Evolutionary conservation across 2,797 vertebrate species (phyloP).

Genomic region (Pelodytes ibericus): DNA sequence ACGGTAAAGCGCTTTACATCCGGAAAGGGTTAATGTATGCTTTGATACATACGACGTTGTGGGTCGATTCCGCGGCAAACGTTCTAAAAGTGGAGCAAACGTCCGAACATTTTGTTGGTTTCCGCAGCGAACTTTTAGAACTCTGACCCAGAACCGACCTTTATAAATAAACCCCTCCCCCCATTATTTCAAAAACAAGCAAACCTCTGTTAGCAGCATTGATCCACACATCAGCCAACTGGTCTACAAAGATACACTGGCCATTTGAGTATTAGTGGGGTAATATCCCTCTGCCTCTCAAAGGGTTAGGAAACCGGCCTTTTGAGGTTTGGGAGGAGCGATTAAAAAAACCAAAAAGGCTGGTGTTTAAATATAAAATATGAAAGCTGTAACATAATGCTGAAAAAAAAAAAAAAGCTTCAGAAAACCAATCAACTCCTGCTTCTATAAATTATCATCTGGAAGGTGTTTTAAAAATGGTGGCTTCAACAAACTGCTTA

Average conservation of each 20-base stretch:
- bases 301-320: slow-evolving; percentile 36
- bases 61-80: neutral
- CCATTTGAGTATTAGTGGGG: neutral
- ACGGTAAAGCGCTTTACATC: slow-evolving; percentile 33
- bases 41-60: neutral
- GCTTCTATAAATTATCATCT: too few relatives aligned
- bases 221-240: slow-evolving; percentile 39
- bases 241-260: neutral
- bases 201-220: slow-evolving; percentile 50
- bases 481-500: neutral
- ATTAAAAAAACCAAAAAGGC: slow-evolving; percentile 11
- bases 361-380: neutral
- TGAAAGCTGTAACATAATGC: too few relatives aligned
- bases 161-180: too few relatives aligned
- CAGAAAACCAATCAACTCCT: too few relatives aligned
- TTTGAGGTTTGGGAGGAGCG: neutral
- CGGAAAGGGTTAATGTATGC: slow-evolving; percentile 22
- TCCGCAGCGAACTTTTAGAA: too few relatives aligned
- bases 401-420: too few relatives aligned
- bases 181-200: slow-evolving; percentile 35
- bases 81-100: neutral
- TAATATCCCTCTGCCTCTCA: neutral
- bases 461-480: neutral
- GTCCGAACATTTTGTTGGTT: too few relatives aligned
- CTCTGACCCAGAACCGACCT: too few relatives aligned